phyloP scores from a whole-genome alignment of 2,113 vertebrate species.

The Phocoena sinus region DNA sequence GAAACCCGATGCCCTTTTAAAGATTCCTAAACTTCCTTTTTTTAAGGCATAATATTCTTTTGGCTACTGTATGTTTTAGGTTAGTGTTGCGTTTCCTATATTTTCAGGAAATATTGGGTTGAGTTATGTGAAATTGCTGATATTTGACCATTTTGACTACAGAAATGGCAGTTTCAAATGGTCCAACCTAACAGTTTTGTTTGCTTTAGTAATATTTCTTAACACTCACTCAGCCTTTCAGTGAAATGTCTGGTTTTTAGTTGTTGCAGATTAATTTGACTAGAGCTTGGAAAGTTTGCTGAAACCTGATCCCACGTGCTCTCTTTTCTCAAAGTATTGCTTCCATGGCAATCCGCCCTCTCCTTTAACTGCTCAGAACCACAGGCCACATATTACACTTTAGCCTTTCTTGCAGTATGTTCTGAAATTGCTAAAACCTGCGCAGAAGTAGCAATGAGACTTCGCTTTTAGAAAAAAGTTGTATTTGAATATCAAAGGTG shows the following conservation, averaged over 20 bases:
- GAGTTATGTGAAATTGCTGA: neutral
- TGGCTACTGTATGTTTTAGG: neutral
- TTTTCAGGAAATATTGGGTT: neutral
- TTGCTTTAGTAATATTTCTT: conserved; percentile 48
- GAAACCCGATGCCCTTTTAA: neutral
- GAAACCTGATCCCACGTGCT: neutral
- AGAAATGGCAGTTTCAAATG: neutral
- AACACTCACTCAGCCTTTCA: neutral
- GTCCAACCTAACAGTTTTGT: neutral
- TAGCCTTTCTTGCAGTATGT: neutral
- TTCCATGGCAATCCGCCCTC: neutral
- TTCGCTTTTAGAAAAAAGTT: neutral
- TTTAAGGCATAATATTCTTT: neutral
- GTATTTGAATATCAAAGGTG: neutral
- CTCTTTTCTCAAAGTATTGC: conserved; percentile 7
- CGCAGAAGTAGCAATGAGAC: neutral
- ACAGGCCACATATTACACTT: neutral
- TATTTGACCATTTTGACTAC: neutral
- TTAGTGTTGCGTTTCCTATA: neutral
- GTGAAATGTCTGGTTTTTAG: conserved; percentile 11
- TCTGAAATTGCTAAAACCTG: neutral
- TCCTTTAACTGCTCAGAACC: neutral
- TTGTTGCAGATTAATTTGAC: neutral
- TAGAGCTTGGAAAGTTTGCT: neutral
- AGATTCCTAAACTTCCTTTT: neutral